Base-by-base conservation (phyloP, 2,113 vertebrate species). In the Alethe diademata region DNA sequence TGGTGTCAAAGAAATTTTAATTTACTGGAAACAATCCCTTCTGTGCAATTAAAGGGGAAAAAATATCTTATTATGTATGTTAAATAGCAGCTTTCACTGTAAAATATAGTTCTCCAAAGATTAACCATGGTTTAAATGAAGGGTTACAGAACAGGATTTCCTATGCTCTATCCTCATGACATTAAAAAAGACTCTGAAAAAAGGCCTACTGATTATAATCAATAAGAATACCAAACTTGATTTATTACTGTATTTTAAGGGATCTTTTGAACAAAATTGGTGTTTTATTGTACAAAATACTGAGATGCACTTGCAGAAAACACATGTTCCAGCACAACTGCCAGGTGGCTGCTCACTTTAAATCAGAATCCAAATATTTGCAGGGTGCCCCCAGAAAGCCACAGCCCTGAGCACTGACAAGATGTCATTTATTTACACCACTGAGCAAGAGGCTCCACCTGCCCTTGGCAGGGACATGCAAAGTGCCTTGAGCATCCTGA, bases 1-100 rank as follows among this genome's bases (percentile, higher is more conserved):
- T 88, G 29, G 66, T 92, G 62, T 93, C 78, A 95, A 94, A 94
- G 87, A 93, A 93, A 90, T 92, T 84, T 87, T 81, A 78, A 95
- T 94, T 90, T 93, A 72, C 54, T 92, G 75, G 94, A 91, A 97
- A 86, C 42, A 86, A 90, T 93, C 91, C 75, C 14, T 89, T 43
- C 81, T 91, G 43, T 88, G 89, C 64, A 94, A 94, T 94, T 96
- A 90, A 36, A 83, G 25, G 25, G 20, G 1, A 13, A 65, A 65
- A 79, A 62, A 20, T 16, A 33, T 7, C 29, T 57, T 88, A 86
- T 85, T 90, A 62, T 60, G 51, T 83, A 72, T 36, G 70, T 71
- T 90, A 91, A 95, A 88, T 86, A 93, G 70, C 38, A 88, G 72
- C 25, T 88, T 93, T 93, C 78, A 31, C 36, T 88, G 75, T 70